A percentile compares a stretch with the other conserved stretches of the same genome.
Evolutionary conservation across 2,797 vertebrate genomes (phyloP).

Genomic region (Australoheros facetus): DNA sequence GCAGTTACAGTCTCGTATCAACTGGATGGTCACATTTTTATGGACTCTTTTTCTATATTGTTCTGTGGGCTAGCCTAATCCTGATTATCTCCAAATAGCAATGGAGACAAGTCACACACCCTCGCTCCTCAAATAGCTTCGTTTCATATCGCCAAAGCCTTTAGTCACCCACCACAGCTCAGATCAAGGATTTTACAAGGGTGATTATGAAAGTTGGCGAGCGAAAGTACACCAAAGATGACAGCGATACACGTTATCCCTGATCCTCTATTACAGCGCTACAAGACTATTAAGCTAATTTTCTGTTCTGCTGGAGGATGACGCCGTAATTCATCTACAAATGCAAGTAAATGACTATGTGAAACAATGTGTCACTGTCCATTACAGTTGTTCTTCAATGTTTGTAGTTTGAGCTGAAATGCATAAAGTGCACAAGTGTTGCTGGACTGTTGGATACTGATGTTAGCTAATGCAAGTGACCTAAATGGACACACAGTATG

Average conservation of each 20-base stretch:
- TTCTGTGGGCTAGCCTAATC: constrained; percentile 55
- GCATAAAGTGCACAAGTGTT: not conserved
- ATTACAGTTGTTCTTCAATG: not conserved
- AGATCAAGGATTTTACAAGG: constrained; percentile 63
- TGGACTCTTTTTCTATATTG: constrained; percentile 30
- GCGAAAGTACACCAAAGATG: constrained; percentile 46
- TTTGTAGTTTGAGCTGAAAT: not conserved
- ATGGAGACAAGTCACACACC: constrained; percentile 25
- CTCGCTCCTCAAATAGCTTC: constrained; percentile 58
- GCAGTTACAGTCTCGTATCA: constrained; percentile 23
- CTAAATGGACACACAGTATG: not conserved
- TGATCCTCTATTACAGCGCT: constrained; percentile 23
- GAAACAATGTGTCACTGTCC: not conserved
- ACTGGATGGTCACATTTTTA: constrained; percentile 36
- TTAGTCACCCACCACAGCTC: constrained; percentile 64
- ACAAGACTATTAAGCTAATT: constrained; percentile 3
- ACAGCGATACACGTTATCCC: constrained; percentile 42
- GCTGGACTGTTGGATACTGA: not conserved
- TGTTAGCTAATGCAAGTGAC: not conserved
- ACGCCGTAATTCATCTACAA: constrained; percentile 8
- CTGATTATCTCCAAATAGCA: constrained; percentile 56
- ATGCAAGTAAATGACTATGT: not conserved
- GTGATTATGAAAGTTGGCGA: constrained; percentile 62
- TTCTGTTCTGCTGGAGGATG: constrained; percentile 28
- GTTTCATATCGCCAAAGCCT: constrained; percentile 49